These are phyloP conservation scores for Cataglyphis livida DNA, from an alignment of 2,888 invertebrate genomes.

Conservation along the genomic window DNA sequence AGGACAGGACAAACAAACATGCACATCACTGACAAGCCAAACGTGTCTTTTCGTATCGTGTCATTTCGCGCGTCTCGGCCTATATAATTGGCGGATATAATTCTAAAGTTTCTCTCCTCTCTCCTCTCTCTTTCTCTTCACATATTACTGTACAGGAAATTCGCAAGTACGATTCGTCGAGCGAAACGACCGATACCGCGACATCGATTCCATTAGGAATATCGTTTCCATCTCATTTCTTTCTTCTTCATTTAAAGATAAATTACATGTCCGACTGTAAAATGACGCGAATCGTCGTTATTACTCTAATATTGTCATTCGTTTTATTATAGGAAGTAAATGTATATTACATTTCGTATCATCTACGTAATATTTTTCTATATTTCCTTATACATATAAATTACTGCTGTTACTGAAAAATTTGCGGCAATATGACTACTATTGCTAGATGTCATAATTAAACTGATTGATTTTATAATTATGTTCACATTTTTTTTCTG, in stretches of 20 bases:
- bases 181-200: constrained; percentile 32
- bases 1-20: constrained; percentile 46
- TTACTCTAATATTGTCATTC: not conserved
- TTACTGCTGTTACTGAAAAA: not conserved
- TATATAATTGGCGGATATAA: constrained; percentile 39
- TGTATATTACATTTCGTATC: not conserved
- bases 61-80: constrained; percentile 40
- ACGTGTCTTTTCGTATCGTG: constrained; percentile 22
- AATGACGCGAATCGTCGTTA: not conserved
- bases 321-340: not conserved
- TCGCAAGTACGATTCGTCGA: constrained; percentile 19
- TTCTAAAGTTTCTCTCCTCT: constrained; percentile 56
- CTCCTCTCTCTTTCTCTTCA: not conserved
- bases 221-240: not conserved
- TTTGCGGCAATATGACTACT: not conserved
- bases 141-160: not conserved
- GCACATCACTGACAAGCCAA: constrained; percentile 36
- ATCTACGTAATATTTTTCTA: not conserved
- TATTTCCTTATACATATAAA: not conserved
- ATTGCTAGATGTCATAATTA: not conserved
- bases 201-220: constrained; percentile 14
- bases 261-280: not conserved
- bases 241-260: not conserved
- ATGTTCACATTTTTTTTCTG: not conserved
- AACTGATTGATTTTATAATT: not conserved